Evolutionary conservation across 2,113 vertebrate genomes (phyloP).

Genomic region (Etheostoma spectabile): DNA sequence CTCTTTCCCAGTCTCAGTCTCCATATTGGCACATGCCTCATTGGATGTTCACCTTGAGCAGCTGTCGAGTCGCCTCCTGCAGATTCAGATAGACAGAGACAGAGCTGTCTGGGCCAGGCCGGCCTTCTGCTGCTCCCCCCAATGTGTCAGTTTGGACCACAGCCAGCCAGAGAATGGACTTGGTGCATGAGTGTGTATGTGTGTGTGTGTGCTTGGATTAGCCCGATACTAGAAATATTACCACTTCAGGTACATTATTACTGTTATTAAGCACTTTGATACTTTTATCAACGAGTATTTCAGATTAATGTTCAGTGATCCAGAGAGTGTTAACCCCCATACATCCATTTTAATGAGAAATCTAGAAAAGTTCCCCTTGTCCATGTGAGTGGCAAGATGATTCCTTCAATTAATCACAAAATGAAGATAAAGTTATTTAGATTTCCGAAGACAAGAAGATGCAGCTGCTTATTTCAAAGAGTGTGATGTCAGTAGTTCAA

Average conservation of each 20-base stretch:
- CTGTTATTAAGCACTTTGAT: conserved; percentile 18
- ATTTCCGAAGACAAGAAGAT: background rate
- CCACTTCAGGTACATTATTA: conserved; percentile 8
- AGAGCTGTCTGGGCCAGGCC: conserved; percentile 48
- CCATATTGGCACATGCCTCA: conserved; percentile 51
- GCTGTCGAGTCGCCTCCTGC: conserved; percentile 60
- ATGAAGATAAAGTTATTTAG: background rate
- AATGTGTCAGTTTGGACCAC: conserved; percentile 52
- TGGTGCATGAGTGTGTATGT: conserved; percentile 22
- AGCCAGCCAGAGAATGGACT: conserved; percentile 41
- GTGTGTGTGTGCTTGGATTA: conserved; percentile 28
- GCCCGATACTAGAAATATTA: conserved; percentile 22
- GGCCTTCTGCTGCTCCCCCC: conserved; percentile 56
- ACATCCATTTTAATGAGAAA: background rate
- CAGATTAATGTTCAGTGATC: conserved; percentile 13
- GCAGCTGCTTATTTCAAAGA: background rate
- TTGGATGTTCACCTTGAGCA: conserved; percentile 68
- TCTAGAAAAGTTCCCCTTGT: background rate
- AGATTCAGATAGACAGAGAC: conserved; percentile 60
- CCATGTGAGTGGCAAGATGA: background rate
- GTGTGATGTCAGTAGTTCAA: background rate
- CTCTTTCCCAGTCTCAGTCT: conserved; percentile 22
- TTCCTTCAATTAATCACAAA: conserved; percentile 2
- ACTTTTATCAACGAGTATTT: conserved; percentile 41
- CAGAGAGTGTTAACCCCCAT: background rate